Percentiles rank a stretch among this genome's conserved stretches.
Evolutionary conservation across 1,140 invertebrate genomes (phyloP).

Genomic region (Drosophila punjabiensis): DNA sequence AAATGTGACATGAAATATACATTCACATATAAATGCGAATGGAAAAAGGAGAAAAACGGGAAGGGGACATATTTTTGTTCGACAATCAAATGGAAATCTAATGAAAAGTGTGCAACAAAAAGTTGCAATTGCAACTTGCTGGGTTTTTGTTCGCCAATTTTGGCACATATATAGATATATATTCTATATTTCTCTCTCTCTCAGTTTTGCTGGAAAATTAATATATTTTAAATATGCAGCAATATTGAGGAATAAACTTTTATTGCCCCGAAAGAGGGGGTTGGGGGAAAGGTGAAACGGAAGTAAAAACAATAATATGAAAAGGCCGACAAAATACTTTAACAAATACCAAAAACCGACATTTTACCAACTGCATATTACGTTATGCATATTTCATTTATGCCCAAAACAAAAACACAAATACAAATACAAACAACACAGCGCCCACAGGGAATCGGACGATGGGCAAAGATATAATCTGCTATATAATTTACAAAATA

Average conservation of each 20-base stretch:
- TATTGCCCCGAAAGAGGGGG: neutral
- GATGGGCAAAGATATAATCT: conserved; percentile 17
- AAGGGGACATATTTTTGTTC: conserved; percentile 8
- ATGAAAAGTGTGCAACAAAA: conserved; percentile 32
- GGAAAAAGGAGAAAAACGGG: conserved; percentile 1
- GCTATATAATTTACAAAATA: neutral
- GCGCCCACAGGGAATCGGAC: conserved; percentile 11
- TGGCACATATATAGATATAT: conserved; percentile 9
- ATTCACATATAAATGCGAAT: conserved; percentile 5
- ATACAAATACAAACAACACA: conserved; percentile 16
- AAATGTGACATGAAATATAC: conserved; percentile 24
- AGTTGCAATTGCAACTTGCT: conserved; percentile 1
- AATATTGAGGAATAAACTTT: conserved; percentile 24
- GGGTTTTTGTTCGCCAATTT: conserved; percentile 8
- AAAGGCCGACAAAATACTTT: conserved; percentile 66
- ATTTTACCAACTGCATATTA: conserved; percentile 74
- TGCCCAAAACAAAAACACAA: conserved; percentile 47
- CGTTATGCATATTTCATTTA: conserved; percentile 74
- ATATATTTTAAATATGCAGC: conserved; percentile 58
- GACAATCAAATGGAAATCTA: conserved; percentile 41
- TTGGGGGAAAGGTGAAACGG: neutral
- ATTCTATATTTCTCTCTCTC: neutral
- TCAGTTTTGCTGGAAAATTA: conserved; percentile 37
- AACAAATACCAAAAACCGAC: conserved; percentile 70
- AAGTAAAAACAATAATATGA: conserved; percentile 55